These are phyloP conservation scores for Pituophis catenifer DNA, from an alignment of 2,113 vertebrate genomes.

Conservation along the genomic window DNA sequence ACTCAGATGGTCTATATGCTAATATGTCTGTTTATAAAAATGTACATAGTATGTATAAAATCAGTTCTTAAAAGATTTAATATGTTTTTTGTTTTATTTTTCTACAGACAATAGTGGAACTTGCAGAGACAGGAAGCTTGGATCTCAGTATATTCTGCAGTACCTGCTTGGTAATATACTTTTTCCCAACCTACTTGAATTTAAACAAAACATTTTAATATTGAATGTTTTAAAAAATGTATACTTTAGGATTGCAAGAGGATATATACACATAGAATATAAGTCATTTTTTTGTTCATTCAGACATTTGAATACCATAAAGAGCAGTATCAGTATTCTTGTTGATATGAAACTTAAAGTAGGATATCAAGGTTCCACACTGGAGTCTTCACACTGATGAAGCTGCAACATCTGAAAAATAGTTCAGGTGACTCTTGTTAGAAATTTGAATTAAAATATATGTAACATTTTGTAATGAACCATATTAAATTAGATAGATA, in stretches of 20 bases:
- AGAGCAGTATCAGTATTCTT: neutral
- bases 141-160: slow-evolving; percentile 99
- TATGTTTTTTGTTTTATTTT: slow-evolving; percentile 27
- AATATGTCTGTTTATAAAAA: neutral
- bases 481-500: neutral
- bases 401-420: neutral
- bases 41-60: neutral
- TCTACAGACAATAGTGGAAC: slow-evolving; percentile 93
- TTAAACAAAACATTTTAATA: slow-evolving; percentile 24
- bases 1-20: neutral
- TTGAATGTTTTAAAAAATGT: neutral
- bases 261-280: neutral
- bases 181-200: slow-evolving; percentile 20
- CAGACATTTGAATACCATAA: neutral
- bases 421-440: neutral
- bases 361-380: neutral
- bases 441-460: neutral
- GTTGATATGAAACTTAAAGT: neutral
- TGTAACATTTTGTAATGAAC: neutral
- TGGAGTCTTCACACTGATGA: neutral
- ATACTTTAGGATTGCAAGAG: neutral
- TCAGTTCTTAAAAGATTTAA: slow-evolving; percentile 23
- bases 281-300: neutral
- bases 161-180: slow-evolving; percentile 90
- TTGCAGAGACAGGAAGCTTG: slow-evolving; percentile 95